Base-by-base conservation (phyloP, 2,888 invertebrate species). In the Lampropteryx suffumata region DNA sequence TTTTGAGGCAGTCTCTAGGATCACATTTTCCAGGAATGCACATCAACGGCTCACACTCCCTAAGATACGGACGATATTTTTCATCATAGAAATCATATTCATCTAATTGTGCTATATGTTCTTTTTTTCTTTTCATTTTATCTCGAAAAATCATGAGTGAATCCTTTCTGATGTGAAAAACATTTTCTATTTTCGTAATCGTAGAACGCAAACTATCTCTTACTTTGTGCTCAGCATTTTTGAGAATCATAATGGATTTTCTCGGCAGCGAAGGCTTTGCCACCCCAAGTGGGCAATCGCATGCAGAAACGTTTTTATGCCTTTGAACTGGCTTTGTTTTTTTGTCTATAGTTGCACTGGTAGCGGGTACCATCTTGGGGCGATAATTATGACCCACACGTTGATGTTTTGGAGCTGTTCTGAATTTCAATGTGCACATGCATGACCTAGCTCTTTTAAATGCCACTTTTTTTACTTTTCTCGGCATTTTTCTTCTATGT, bases 111-210 rank as follows among this genome's bases (percentile, higher is more conserved):
- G 5, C 17, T 7, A 5, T 24, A 7, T 24, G 5, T 24, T 24
- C 24, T 8, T 32, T 26, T 41, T 71, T 72, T 51, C 51, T 64
- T 36, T 47, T 65, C n/a, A 72, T 44, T 26, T 72, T 67, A 41
- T 76, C 76, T 53, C 61, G 67, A 49, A 62, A 72, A 35, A 76
- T 55, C 24, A 43, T 50, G 28, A 78, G 41, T 3, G 78, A 79
- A 67, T 82, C 79, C 56, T 74, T 79, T 62, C 53, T 69, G 28
- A 72, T 61, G 39, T 51, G 62, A 36, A 69, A 68, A 34, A 9
- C 54, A 42, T 53, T 57, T 52, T 60, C 46, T 44, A 61, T 42
- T 42, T 43, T 59, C 8, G 45, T 57, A 7, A 59, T 28, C 34
- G 62, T 66, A 24, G 55, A 52, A 14, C 41, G 60, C 13, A 60